Percentiles rank a stretch among this genome's conserved stretches.
Conservation (phyloP, 2,888 invertebrate species). For the Saturnia pavonia region DNA sequence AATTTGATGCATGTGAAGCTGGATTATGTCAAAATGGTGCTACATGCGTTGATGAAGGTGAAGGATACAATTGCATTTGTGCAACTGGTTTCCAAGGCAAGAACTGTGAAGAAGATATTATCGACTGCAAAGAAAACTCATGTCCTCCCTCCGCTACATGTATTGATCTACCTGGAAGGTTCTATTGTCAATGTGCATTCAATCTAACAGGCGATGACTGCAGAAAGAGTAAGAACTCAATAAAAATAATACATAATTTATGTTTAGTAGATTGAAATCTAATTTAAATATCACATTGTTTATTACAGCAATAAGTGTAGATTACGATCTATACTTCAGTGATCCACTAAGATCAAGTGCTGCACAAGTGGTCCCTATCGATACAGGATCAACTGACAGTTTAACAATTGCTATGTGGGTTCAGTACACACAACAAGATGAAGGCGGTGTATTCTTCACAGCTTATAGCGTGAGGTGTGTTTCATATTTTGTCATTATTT, state of each 20-base stretch:
- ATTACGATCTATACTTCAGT: conserved; percentile 98
- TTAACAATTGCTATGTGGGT: conserved; percentile 98
- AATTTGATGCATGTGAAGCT: conserved; percentile 95
- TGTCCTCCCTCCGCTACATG: conserved; percentile 97
- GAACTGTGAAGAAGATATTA: conserved; percentile 95
- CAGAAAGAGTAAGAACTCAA: conserved; percentile 89
- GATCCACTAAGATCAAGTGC: conserved; percentile 95
- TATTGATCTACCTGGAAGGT: conserved; percentile 93
- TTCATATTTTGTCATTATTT: background rate
- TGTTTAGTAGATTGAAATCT: background rate
- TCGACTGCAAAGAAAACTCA: conserved; percentile 95
- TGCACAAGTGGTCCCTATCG: conserved; percentile 95
- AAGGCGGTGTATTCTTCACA: conserved; percentile 96
- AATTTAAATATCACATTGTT: conserved; percentile 11
- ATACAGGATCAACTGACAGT: conserved; percentile 87
- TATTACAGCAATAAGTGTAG: conserved; percentile 95
- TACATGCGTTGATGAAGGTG: conserved; percentile 92
- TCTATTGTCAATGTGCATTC: conserved; percentile 98
- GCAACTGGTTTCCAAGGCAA: conserved; percentile 90
- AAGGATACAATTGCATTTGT: conserved; percentile 93
- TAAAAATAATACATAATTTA: background rate
- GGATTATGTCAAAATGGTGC: conserved; percentile 97
- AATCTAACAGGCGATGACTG: conserved; percentile 98
- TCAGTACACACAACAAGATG: conserved; percentile 94
- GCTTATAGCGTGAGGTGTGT: conserved; percentile 92